Percentiles rank a stretch among this genome's conserved stretches.
phyloP scores from a whole-genome alignment of 2,888 invertebrate genomes.

The Pammene fasciana region DNA sequence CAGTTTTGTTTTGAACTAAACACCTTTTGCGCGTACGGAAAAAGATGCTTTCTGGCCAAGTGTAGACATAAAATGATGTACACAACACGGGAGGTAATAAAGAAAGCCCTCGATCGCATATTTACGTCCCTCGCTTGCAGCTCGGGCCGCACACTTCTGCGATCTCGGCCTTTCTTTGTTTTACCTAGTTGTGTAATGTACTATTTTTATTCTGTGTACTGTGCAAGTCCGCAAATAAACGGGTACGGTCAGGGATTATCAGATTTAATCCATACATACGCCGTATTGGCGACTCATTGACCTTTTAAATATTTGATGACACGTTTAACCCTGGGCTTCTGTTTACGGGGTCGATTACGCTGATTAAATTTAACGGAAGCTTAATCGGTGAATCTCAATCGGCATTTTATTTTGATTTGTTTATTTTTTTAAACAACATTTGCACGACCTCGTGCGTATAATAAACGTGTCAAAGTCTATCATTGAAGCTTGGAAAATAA shows the following conservation, averaged over 20 bases:
- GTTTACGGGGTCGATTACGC: constrained; percentile 3
- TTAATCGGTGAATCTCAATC: not conserved
- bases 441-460: not conserved
- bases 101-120: no score
- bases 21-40: no score
- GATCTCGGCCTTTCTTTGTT: no score
- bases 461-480: no score
- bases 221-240: constrained; percentile 29
- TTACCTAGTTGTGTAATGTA: no score
- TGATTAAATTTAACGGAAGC: not conserved
- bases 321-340: constrained; percentile 5
- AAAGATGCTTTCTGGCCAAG: no score
- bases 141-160: no score
- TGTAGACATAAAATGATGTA: no score
- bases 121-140: no score
- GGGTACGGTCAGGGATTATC: constrained; percentile 39
- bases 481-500: no score
- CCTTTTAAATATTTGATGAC: constrained; percentile 35
- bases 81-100: no score
- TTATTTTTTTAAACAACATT: not conserved
- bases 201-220: not conserved
- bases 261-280: constrained; percentile 36
- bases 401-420: not conserved
- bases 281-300: constrained; percentile 20
- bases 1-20: no score